Evolutionary conservation across 2,113 vertebrate genomes (phyloP).

Genomic region (Nibea coibor): DNA sequence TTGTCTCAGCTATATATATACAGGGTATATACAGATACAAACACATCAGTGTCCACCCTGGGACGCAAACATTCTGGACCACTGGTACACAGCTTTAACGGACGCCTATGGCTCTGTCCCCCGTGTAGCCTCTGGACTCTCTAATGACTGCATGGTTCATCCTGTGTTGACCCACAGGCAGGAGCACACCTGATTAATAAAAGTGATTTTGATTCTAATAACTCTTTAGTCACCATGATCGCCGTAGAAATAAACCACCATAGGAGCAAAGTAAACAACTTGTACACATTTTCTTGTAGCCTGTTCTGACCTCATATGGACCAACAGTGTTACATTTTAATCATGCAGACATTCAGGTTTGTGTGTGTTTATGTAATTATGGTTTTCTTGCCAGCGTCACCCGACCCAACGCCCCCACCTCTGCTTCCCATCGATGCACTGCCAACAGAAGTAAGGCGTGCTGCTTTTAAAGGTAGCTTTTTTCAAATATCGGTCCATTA

Average conservation of each 20-base stretch:
- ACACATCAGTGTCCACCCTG: no score
- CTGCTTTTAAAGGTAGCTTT: conserved; percentile 61
- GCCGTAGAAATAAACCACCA: background rate
- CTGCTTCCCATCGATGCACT: background rate
- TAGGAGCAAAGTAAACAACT: background rate
- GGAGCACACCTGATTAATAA: no score
- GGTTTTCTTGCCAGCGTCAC: conserved; percentile 45
- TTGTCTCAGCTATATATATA: no score
- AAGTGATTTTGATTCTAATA: no score
- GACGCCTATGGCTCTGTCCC: no score
- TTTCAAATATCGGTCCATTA: background rate
- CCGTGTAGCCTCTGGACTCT: no score
- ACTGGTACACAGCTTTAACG: no score
- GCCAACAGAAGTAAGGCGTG: conserved; percentile 7
- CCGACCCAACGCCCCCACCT: background rate
- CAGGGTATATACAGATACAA: no score
- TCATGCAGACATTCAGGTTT: background rate
- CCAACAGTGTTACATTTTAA: background rate
- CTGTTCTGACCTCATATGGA: background rate
- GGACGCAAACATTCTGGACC: no score
- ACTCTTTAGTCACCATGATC: background rate
- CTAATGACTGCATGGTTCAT: no score
- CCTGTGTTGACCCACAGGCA: no score
- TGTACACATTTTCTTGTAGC: background rate
- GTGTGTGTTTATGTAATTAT: background rate